These are phyloP conservation scores for Diplolepis rosae DNA, from an alignment of 2,888 invertebrate genomes.

Conservation along the genomic window DNA sequence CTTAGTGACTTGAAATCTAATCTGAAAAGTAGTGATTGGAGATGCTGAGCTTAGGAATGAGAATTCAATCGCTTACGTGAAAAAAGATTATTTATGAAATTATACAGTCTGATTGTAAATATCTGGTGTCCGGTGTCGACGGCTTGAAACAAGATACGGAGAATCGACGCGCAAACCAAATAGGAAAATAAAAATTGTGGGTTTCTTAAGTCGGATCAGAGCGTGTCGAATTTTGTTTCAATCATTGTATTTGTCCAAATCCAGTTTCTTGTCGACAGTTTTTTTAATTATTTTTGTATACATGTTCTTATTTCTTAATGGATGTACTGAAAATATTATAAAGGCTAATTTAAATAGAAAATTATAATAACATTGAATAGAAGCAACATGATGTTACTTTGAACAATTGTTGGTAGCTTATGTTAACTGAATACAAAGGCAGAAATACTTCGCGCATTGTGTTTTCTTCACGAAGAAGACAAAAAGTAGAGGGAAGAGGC, in stretches of 20 bases:
- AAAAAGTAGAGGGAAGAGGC: conserved; percentile 48
- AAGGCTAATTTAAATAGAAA: too few relatives aligned
- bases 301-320: too few relatives aligned
- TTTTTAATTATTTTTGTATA: background rate
- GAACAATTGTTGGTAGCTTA: background rate
- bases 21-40: background rate
- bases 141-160: conserved; percentile 43
- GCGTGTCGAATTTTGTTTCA: background rate
- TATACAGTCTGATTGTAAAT: background rate
- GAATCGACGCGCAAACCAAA: conserved; percentile 35
- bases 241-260: background rate
- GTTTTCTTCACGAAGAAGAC: background rate
- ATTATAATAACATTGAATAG: too few relatives aligned
- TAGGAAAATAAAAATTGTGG: background rate
- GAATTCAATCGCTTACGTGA: background rate
- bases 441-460: background rate
- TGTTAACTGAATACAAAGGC: background rate
- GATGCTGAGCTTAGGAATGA: background rate
- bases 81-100: background rate
- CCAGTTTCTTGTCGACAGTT: background rate
- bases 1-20: background rate
- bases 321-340: too few relatives aligned
- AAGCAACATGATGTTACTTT: too few relatives aligned
- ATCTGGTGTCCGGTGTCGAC: conserved; percentile 41
- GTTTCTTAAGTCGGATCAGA: background rate